Conservation (phyloP, 2,113 vertebrate species). For the Ictalurus punctatus region DNA sequence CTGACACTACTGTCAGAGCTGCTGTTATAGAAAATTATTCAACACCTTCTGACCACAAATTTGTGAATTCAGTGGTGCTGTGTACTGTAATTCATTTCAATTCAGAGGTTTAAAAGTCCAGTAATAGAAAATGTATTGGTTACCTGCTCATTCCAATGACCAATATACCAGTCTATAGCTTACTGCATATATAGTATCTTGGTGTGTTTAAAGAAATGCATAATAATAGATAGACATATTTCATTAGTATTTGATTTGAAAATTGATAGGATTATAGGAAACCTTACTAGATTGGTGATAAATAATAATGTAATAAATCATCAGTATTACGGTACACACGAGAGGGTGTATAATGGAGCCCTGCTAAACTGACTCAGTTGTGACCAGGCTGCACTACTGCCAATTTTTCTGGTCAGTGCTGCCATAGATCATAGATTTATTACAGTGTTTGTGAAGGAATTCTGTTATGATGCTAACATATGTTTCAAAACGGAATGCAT, state of each 20-base stretch:
- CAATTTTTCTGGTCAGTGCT: neutral
- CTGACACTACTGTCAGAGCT: too few relatives aligned
- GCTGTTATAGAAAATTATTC: neutral
- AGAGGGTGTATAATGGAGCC: neutral
- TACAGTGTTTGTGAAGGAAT: neutral
- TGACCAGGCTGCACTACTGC: constrained; percentile 1
- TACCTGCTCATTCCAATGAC: neutral
- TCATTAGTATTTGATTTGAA: neutral
- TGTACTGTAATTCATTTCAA: neutral
- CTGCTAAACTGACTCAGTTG: constrained; percentile 24
- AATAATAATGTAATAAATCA: constrained; percentile 14
- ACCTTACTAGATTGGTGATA: constrained; percentile 14
- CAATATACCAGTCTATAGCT: neutral
- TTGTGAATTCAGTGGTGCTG: neutral
- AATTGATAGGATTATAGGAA: neutral
- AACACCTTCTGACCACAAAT: neutral
- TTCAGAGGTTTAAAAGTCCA: neutral
- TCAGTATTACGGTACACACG: constrained; percentile 8
- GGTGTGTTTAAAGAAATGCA: neutral
- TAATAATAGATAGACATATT: neutral
- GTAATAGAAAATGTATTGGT: neutral
- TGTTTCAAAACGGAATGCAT: neutral
- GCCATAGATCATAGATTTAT: neutral
- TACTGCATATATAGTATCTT: neutral
- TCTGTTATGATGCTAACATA: neutral